Evolutionary conservation across 2,888 invertebrate species (phyloP).

Genomic region (Andrena haemorrhoa): DNA sequence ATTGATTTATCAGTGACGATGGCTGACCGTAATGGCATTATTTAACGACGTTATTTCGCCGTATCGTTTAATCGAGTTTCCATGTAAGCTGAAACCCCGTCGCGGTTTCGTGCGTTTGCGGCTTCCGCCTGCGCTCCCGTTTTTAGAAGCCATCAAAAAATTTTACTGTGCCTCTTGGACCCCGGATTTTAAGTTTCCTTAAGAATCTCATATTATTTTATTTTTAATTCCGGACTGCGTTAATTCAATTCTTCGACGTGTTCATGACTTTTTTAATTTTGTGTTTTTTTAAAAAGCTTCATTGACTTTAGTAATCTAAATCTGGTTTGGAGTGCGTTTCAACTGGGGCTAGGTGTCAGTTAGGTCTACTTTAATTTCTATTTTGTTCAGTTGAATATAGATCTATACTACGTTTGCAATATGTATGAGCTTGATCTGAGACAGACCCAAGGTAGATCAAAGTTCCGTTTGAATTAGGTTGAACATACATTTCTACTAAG

Average conservation of each 20-base stretch:
- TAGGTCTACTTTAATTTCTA: no score
- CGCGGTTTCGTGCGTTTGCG: slow-evolving; percentile 30
- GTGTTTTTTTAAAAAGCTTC: neutral
- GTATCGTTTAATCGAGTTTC: slow-evolving; percentile 56
- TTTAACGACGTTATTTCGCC: slow-evolving; percentile 44
- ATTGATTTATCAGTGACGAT: slow-evolving; percentile 44
- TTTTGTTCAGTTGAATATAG: neutral
- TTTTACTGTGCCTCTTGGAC: slow-evolving; percentile 13
- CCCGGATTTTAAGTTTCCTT: neutral
- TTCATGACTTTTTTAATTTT: neutral
- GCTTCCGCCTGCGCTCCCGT: slow-evolving; percentile 41
- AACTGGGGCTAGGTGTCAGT: neutral
- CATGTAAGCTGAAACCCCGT: slow-evolving; percentile 60
- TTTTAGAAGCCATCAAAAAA: slow-evolving; percentile 45
- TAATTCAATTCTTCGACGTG: neutral
- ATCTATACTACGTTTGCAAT: neutral
- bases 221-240: neutral
- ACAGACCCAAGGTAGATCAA: neutral
- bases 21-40: slow-evolving; percentile 58
- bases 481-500: neutral
- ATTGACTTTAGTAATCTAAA: neutral
- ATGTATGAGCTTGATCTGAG: neutral
- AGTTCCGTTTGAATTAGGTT: neutral
- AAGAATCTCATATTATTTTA: no score
- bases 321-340: neutral